phyloP scores from a whole-genome alignment of 2,888 invertebrate genomes.

The Eupeodes latifasciatus region DNA sequence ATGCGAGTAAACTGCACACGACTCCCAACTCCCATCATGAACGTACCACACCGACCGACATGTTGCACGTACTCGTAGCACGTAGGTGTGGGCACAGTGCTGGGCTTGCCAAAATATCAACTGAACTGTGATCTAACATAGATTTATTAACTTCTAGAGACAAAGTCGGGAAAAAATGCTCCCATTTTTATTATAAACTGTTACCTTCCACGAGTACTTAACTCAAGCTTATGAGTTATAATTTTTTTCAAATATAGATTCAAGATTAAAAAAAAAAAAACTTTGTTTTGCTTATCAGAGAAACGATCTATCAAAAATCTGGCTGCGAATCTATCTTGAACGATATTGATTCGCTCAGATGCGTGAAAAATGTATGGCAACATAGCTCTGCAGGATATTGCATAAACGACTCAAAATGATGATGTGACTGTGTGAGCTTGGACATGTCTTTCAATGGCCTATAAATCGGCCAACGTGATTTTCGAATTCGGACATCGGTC shows the following conservation, averaged over 20 bases:
- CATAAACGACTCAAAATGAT: constrained; percentile 46
- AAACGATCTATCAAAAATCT: constrained; percentile 63
- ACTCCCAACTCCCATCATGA: constrained; percentile 64
- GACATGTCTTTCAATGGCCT: constrained; percentile 41
- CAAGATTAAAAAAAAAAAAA: background rate
- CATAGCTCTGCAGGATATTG: constrained; percentile 57
- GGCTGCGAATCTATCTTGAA: constrained; percentile 58
- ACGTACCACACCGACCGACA: constrained; percentile 33
- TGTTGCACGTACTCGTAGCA: constrained; percentile 44
- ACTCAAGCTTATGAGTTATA: constrained; percentile 1
- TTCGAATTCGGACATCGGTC: background rate
- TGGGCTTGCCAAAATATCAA: constrained; percentile 71
- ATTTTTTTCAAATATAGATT: constrained; percentile 20
- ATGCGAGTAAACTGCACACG: constrained; percentile 51
- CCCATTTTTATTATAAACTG: constrained; percentile 11
- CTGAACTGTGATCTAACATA: constrained; percentile 49
- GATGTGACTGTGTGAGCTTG: constrained; percentile 36
- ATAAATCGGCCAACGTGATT: constrained; percentile 20
- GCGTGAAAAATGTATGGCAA: constrained; percentile 37
- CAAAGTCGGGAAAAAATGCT: constrained; percentile 40
- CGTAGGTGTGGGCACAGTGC: constrained; percentile 63
- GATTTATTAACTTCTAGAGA: constrained; percentile 62
- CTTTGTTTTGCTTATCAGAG: constrained; percentile 49
- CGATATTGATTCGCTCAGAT: constrained; percentile 54
- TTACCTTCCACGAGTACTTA: too few relatives aligned